Conservation (phyloP, 2,113 vertebrate species). For the Hippopotamus amphibius region DNA sequence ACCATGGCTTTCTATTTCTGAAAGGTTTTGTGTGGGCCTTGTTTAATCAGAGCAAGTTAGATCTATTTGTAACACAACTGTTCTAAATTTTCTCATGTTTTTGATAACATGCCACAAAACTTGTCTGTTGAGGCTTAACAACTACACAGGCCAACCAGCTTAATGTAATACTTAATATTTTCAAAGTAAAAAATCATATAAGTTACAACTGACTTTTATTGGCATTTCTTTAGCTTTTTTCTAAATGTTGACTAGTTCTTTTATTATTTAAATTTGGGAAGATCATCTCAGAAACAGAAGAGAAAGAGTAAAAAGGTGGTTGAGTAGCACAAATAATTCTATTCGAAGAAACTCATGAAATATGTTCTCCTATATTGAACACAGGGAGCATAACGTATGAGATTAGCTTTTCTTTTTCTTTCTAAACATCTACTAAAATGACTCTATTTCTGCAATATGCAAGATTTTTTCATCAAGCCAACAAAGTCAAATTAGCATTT, state of each 20-base stretch:
- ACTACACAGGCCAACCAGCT: background rate
- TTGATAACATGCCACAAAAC: slow-evolving; percentile 32
- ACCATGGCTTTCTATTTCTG: background rate
- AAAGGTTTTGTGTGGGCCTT: slow-evolving; percentile 52
- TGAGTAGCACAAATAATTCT: slow-evolving; percentile 33
- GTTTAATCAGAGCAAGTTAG: background rate
- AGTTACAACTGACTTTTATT: slow-evolving; percentile 22
- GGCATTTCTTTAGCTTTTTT: slow-evolving; percentile 4
- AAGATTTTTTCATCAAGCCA: slow-evolving; percentile 43
- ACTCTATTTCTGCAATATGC: background rate
- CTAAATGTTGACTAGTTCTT: background rate
- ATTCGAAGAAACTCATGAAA: slow-evolving; percentile 49
- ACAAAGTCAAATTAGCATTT: background rate
- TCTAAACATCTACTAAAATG: slow-evolving; percentile 17
- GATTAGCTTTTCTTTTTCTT: slow-evolving; percentile 36
- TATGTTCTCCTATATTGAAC: background rate
- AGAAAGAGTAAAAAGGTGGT: background rate
- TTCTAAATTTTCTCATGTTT: slow-evolving; percentile 45
- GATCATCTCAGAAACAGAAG: background rate
- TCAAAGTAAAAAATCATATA: background rate
- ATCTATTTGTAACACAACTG: background rate
- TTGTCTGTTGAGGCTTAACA: background rate
- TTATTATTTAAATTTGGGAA: background rate
- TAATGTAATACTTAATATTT: background rate
- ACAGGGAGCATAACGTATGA: background rate